A percentile compares a stretch with the other conserved stretches of the same genome.
phyloP scores from a whole-genome alignment of 2,888 invertebrate genomes.

The Cartodere bifasciata region DNA sequence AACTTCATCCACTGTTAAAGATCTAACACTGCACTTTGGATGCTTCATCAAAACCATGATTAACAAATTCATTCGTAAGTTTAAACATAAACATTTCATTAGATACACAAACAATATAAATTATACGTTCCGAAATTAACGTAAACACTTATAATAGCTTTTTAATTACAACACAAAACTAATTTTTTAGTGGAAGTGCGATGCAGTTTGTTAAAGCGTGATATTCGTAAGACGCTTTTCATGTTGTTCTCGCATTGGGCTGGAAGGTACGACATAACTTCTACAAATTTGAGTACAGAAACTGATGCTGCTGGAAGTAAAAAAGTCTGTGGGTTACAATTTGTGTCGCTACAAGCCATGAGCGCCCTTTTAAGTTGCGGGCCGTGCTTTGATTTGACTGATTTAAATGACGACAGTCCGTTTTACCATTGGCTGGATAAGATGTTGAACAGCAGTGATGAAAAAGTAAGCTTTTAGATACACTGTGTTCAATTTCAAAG shows the following conservation, averaged over 20 bases:
- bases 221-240: conserved; percentile 77
- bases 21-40: conserved; percentile 87
- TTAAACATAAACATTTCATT: conserved; percentile 4
- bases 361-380: conserved; percentile 93
- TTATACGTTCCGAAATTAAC: background rate
- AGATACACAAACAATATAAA: background rate
- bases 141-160: background rate
- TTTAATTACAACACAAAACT: conserved; percentile 1
- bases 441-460: conserved; percentile 76
- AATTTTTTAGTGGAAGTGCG: conserved; percentile 68
- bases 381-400: conserved; percentile 78
- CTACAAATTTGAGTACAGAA: conserved; percentile 29
- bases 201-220: conserved; percentile 72
- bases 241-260: conserved; percentile 90
- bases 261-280: conserved; percentile 67
- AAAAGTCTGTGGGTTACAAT: conserved; percentile 37
- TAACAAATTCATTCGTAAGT: conserved; percentile 81
- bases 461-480: conserved; percentile 51
- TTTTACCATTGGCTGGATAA: conserved; percentile 91
- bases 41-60: conserved; percentile 89
- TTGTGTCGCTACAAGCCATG: conserved; percentile 67
- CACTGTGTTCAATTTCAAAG: too few species aligned
- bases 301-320: conserved; percentile 21
- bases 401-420: conserved; percentile 80
- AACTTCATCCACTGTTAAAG: conserved; percentile 73